These are phyloP conservation scores for Cardiocondyla obscurior DNA, from an alignment of 1,140 invertebrate species.

Conservation along the genomic window DNA sequence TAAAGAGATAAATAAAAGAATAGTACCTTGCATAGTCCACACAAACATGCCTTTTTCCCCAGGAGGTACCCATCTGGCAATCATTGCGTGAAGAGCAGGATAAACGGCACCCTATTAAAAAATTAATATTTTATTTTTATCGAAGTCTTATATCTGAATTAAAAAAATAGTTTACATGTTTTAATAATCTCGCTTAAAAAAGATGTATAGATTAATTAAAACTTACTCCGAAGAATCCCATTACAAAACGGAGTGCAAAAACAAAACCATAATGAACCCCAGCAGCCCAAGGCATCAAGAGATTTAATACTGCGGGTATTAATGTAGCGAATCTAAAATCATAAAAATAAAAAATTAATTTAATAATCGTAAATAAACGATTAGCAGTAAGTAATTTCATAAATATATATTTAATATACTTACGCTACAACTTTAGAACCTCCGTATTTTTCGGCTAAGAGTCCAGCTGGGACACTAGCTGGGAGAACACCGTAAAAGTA, in stretches of 20 bases:
- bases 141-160: background rate
- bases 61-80: conserved; percentile 90
- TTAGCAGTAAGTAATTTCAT: background rate
- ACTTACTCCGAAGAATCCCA: conserved; percentile 88
- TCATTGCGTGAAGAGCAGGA: conserved; percentile 88
- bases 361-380: background rate
- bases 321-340: conserved; percentile 85
- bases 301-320: conserved; percentile 88
- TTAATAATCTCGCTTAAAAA: conserved; percentile 3
- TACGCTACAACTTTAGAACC: conserved; percentile 88
- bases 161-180: background rate
- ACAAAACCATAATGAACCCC: conserved; percentile 86
- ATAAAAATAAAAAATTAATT: background rate
- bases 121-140: conserved; percentile 26
- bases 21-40: conserved; percentile 85
- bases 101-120: conserved; percentile 89
- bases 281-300: conserved; percentile 87
- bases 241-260: conserved; percentile 86
- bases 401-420: conserved; percentile 63
- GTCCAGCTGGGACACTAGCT: conserved; percentile 86
- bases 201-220: background rate
- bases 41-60: conserved; percentile 91
- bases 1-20: background rate
- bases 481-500: conserved; percentile 88
- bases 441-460: conserved; percentile 89